Evolutionary conservation across 2,113 vertebrate species (phyloP).

Genomic region (Sinocyclocheilus grahami): DNA sequence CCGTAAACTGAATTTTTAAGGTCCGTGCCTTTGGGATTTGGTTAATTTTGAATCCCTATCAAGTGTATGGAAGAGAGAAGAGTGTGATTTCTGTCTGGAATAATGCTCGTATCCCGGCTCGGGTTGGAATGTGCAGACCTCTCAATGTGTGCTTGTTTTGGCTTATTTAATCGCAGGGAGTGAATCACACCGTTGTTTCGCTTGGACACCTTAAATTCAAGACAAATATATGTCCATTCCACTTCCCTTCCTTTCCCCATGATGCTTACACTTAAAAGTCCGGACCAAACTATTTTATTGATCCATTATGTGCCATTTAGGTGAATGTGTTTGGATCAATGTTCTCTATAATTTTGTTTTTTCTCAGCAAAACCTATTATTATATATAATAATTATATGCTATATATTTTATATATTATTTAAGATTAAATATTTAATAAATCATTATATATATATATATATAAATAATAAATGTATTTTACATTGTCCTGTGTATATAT

Average conservation of each 20-base stretch:
- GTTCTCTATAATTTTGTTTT: neutral
- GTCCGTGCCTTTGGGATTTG: neutral
- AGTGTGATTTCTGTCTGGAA: conserved; percentile 4
- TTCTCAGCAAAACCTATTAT: neutral
- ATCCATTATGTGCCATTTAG: neutral
- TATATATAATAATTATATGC: neutral
- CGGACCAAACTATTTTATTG: conserved; percentile 15
- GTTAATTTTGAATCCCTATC: neutral
- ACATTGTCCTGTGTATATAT: no score
- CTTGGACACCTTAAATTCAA: conserved; percentile 36
- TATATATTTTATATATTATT: neutral
- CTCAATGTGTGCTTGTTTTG: conserved; percentile 53
- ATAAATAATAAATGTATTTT: no score
- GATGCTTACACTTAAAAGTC: neutral
- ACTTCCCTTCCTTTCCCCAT: neutral
- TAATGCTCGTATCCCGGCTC: conserved; percentile 20
- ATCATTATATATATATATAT: no score
- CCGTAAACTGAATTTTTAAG: neutral
- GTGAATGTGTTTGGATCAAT: neutral
- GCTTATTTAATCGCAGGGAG: conserved; percentile 40
- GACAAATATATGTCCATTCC: conserved; percentile 14
- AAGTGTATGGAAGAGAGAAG: neutral
- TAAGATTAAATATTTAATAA: no score
- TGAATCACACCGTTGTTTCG: conserved; percentile 44
- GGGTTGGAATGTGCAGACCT: conserved; percentile 42